phyloP scores from a whole-genome alignment of 2,888 invertebrate genomes.

The Leptopilina syphax region DNA sequence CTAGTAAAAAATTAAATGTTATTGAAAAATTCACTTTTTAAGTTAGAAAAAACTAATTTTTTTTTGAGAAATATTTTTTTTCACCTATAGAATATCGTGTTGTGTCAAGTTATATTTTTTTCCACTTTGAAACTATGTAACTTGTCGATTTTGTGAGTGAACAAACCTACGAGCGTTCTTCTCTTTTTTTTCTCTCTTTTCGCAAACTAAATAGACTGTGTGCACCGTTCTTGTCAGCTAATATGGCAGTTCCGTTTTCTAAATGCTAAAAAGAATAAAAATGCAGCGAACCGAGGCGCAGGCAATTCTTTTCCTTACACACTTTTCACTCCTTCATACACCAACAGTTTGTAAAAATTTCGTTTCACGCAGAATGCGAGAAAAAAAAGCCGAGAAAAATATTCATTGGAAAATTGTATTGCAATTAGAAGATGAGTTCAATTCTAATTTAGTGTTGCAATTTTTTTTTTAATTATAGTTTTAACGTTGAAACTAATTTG shows the following conservation, averaged over 20 bases:
- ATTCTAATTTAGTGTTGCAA: too few species aligned
- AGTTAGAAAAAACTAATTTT: too few species aligned
- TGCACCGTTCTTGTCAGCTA: slow-evolving; percentile 45
- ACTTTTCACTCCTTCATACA: slow-evolving; percentile 17
- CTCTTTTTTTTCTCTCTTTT: neutral
- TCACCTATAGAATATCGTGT: too few species aligned
- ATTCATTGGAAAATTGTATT: neutral
- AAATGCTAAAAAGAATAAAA: slow-evolving; percentile 43
- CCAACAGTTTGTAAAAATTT: slow-evolving; percentile 17
- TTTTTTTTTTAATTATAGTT: too few species aligned
- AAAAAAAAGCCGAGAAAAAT: neutral
- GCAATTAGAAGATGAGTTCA: neutral
- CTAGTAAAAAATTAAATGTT: too few species aligned
- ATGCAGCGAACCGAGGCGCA: slow-evolving; percentile 36
- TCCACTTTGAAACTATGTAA: too few species aligned
- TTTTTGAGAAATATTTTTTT: too few species aligned
- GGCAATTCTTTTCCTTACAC: slow-evolving; percentile 26
- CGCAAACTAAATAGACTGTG: slow-evolving; percentile 22
- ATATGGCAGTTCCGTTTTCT: slow-evolving; percentile 50
- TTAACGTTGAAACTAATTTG: too few species aligned
- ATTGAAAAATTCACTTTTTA: too few species aligned
- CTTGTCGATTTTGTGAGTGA: slow-evolving; percentile 18
- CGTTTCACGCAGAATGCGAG: neutral
- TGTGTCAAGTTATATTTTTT: too few species aligned
- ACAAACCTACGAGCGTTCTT: too few species aligned